Base-by-base conservation (phyloP, 2,113 vertebrate species). In the Quiscalus mexicanus region DNA sequence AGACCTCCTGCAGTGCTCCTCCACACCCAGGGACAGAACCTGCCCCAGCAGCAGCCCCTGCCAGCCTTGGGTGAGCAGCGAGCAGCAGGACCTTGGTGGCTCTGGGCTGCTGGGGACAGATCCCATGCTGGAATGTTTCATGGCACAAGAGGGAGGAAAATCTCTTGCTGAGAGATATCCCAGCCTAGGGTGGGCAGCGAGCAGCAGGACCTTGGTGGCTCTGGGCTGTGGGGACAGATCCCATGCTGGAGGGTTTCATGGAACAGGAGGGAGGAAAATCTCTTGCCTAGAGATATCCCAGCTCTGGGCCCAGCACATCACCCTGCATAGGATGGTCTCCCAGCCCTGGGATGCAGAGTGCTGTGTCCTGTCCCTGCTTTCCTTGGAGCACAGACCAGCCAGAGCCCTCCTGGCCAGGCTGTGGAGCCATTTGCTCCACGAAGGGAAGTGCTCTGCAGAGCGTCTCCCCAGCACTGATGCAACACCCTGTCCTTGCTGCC, bases 281-380 rank as follows among this genome's bases (percentile, higher is more conserved):
- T n/a, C 45, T 15, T 53, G 52, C 16, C 2, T 4, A 58, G n/a
- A n/a, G 5, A 9, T 15, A 45, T 25, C n/a, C 41, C 59, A 68
- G 50, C 30, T 35, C 63, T 5, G 9, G 19, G 27, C 39, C 39
- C 10, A 12, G 49, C 49, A 27, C 49, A 23, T 24, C 0, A 1
- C 15, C n/a, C 35, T 30, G 55, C 35, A 6, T 1, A 12, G 62
- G 27, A n/a, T 0, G 1, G 65, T 58, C 11, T 75, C 76, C 42
- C 76, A 47, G 0, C 1, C 2, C 39, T 3, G 4, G 71, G 37
- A 14, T 7, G 24, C 10, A 1, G 20, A 28, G 49, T 1, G 1
- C 71, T 23, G 17, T 11, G 62, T 63, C 33, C n/a, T 27, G 18
- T 52, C 31, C n/a, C 67, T 59, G 45, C 27, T 19, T 6, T 12